Base-by-base conservation (phyloP, 2,888 invertebrate genomes). In the Anthrax anthrax region DNA sequence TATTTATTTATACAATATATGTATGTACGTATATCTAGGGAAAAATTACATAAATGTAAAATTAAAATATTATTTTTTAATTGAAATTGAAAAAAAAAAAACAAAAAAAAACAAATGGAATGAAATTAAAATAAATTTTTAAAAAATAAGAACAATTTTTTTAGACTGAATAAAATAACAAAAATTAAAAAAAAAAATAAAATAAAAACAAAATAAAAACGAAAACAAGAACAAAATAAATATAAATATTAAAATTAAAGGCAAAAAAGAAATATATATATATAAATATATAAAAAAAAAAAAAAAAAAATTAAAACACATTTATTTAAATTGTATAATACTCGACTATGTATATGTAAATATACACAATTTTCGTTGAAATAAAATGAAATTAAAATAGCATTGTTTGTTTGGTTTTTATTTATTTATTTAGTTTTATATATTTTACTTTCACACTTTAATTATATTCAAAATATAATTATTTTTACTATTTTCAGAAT, bases 161-260 rank as follows among this genome's bases (percentile, higher is more conserved):
- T 23, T 23, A 23, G 23, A 23, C 23, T 23, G 23, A 23, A 23
- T 23, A 6, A 23, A 23, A 23, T 23, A 6, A 23, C 8, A n/a
- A 16, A 48, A 52, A 50, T 50, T 50, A 48, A 48, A 48, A 48
- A 48, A 47, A 47, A 51, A 50, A 48, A 52, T 47, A 47, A 44
- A 42, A 18, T 27, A 29, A 38, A 27, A 32, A 27, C 12, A 32
- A 44, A 45, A 40, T 5, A 36, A 34, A 43, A 34, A 51, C 47
- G 49, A 51, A 49, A 50, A 52, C 49, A 51, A 50, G 46, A 46
- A 50, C 48, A 53, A 55, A 55, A 50, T 49, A 54, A 50, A 51
- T 42, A 8, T 50, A 43, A 50, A 49, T 47, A 42, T 45, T 49
- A 50, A 36, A 18, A 50, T 46, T 44, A 49, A 40, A 17, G 49